These are phyloP conservation scores for Bucorvus abyssinicus DNA, from an alignment of 2,797 vertebrate species.

Conservation along the genomic window DNA sequence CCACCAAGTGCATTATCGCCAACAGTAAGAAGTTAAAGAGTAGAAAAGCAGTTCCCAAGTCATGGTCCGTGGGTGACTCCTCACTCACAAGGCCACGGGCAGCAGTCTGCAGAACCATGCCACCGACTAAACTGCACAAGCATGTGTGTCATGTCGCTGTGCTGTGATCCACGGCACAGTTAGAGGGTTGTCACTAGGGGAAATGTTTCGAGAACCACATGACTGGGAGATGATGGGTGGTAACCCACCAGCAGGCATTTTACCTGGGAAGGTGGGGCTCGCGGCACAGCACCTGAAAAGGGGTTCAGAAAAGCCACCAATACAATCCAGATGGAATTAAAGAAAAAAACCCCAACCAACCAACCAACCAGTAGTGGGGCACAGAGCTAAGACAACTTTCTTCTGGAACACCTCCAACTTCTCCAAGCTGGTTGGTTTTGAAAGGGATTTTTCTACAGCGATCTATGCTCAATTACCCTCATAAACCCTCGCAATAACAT, in stretches of 20 bases:
- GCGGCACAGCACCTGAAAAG: background rate
- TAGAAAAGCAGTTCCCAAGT: background rate
- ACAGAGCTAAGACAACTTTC: background rate
- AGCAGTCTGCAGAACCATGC: background rate
- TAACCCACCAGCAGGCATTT: background rate
- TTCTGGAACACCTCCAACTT: background rate
- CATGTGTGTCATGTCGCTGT: accelerated
- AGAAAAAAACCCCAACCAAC: background rate
- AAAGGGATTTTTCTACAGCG: background rate
- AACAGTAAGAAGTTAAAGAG: background rate
- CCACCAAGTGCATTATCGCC: background rate
- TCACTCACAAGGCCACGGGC: background rate
- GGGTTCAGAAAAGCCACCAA: background rate
- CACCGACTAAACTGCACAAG: background rate
- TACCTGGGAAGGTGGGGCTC: background rate
- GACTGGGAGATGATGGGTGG: background rate
- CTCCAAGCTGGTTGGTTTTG: background rate
- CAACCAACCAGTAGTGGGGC: background rate
- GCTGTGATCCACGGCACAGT: background rate
- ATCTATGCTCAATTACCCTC: slow-evolving; percentile 32
- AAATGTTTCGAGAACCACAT: background rate
- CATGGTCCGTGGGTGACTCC: background rate
- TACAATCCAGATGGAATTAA: background rate
- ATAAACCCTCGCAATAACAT: slow-evolving; percentile 32
- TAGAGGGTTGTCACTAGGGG: background rate